These are phyloP conservation scores for Drosophila subquinaria DNA, from an alignment of 2,888 invertebrate genomes.

Conservation along the genomic window DNA sequence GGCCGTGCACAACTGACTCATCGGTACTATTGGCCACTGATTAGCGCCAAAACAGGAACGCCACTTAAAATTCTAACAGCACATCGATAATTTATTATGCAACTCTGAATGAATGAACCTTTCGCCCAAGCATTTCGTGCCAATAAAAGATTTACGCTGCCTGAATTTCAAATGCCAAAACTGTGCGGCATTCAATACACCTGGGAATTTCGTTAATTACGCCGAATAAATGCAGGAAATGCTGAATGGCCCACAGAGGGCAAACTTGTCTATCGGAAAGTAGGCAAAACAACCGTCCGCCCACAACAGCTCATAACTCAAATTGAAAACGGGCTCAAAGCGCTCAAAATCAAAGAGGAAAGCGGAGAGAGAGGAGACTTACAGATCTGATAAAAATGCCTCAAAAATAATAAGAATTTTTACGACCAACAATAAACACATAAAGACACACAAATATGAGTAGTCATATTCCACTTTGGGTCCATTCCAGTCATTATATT, in stretches of 20 bases:
- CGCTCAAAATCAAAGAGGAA: background rate
- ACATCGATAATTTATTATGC: conserved; percentile 78
- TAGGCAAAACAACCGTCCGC: background rate
- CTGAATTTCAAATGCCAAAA: conserved; percentile 71
- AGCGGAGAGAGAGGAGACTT: background rate
- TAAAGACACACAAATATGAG: conserved; percentile 1
- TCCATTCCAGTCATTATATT: background rate
- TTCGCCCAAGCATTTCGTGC: conserved; percentile 71
- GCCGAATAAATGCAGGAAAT: conserved; percentile 74
- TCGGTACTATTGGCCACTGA: conserved; percentile 52
- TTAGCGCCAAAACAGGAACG: conserved; percentile 53
- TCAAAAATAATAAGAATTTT: conserved; percentile 14
- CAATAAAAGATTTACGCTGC: conserved; percentile 77
- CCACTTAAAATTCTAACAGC: conserved; percentile 59
- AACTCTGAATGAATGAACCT: conserved; percentile 64
- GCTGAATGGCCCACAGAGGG: conserved; percentile 37
- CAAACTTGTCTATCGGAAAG: conserved; percentile 19
- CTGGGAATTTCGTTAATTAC: conserved; percentile 78
- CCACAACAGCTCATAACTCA: conserved; percentile 43
- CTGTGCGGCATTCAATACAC: conserved; percentile 58
- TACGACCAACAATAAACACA: conserved; percentile 2
- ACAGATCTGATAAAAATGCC: conserved; percentile 4
- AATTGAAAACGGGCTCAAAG: conserved; percentile 24
- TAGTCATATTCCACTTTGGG: background rate
- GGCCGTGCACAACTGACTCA: conserved; percentile 10